Evolutionary conservation across 2,888 invertebrate genomes (phyloP), one percentile per base, ranked within the genome.

Genomic region (Colletes collaris): DNA sequence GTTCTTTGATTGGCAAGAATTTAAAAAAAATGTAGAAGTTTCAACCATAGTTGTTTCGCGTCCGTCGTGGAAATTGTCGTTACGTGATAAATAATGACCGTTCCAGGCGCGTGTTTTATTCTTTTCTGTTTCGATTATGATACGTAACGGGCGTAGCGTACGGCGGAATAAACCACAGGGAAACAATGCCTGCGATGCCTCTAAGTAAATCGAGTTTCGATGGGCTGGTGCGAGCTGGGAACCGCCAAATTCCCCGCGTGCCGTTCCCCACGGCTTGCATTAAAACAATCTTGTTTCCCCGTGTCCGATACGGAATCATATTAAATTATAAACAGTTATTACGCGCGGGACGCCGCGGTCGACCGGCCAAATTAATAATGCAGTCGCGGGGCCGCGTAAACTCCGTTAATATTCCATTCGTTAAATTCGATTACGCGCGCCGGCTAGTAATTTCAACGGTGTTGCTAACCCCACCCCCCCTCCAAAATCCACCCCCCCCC

Each of bases 251-350:
- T 78, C 78, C 77, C 77, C 10, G 55, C 53, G 40, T 46, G 44
- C 62, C 76, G 76, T 19, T 56, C 55, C 60, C 77, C 66, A 40
- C 44, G 55, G 11, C 35, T 59, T 77, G 63, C 68, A 68, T 77
- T 59, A 59, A 77, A 76, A 77, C 77, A 76, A 77, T 68, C 68
- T 77, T 69, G 78, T 67, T 68, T 58, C 56, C 67, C 40, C 44
- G 64, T 19, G 58, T 19, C 16, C 78, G 53, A 60, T 69, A 69
- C 64, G 49, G 59, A 69, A 78, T 69, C 64, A 55, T 77, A 77
- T 78, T 78, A 78, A 77, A 78, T 78, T 77, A 84, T 84, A 84
- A 72, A 81, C 72, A 84, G 76, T 84, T 76, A 84, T 83, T 84
- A 81, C 69, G 69, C 67, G 46, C 60, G 60, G 52, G 53, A n/a